Evolutionary conservation across 2,113 vertebrate species (phyloP).

Genomic region (Anseranas semipalmata): DNA sequence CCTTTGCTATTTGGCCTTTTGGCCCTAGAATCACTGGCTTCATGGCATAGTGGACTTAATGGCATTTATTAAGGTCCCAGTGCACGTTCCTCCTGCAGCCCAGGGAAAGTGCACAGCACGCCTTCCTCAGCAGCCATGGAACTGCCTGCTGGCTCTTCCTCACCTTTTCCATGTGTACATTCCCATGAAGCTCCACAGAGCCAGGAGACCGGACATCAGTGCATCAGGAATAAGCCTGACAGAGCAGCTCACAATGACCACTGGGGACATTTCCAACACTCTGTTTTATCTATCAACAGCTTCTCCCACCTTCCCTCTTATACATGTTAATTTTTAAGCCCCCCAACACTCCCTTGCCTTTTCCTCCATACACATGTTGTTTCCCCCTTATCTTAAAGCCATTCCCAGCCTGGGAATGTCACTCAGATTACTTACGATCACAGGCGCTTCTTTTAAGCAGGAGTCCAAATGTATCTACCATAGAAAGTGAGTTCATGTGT

Average conservation of each 20-base stretch:
- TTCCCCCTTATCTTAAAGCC: not conserved
- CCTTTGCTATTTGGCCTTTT: not conserved
- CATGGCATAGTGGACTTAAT: not conserved
- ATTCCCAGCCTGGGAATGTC: not conserved
- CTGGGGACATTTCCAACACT: not conserved
- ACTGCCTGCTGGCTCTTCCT: not conserved
- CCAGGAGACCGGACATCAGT: not conserved
- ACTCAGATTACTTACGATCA: not conserved
- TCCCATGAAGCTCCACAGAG: not conserved
- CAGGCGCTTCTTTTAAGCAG: not conserved
- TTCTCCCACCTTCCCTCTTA: not conserved
- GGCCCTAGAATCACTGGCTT: not conserved
- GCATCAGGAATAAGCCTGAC: not conserved
- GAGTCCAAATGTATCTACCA: not conserved
- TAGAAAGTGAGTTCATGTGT: not conserved
- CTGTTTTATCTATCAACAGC: not conserved
- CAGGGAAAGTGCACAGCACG: rapidly evolving
- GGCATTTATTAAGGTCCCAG: not conserved
- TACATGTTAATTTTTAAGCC: not conserved
- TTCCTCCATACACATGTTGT: not conserved
- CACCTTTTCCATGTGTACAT: not conserved
- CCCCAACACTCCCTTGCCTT: not conserved
- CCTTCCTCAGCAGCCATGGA: rapidly evolving
- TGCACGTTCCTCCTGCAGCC: not conserved
- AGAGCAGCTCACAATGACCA: not conserved